Conservation (phyloP, 1,140 invertebrate genomes). For the Nomia melanderi region DNA sequence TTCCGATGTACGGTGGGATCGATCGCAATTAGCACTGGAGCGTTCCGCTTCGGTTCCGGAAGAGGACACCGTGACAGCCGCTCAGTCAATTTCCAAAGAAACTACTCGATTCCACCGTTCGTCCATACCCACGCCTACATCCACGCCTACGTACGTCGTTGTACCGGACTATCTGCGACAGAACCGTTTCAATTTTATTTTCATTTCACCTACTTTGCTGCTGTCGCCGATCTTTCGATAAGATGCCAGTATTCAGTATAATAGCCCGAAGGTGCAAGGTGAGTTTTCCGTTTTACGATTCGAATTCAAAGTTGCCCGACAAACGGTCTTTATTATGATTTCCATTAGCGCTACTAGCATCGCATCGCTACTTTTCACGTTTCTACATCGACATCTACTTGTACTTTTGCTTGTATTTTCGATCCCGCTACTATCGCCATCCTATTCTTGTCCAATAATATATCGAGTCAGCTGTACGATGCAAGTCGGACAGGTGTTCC, state of each 20-base stretch:
- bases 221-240: neutral
- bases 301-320: too few relatives aligned
- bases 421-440: too few relatives aligned
- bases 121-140: neutral
- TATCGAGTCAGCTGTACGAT: neutral
- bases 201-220: neutral
- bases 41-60: neutral
- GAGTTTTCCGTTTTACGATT: too few relatives aligned
- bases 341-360: too few relatives aligned
- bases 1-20: neutral
- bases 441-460: too few relatives aligned
- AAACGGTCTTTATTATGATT: too few relatives aligned
- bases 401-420: too few relatives aligned
- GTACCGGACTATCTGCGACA: too few relatives aligned
- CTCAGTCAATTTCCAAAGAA: neutral
- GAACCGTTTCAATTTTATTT: neutral
- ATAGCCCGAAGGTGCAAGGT: constrained; percentile 82
- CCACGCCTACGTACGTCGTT: too few relatives aligned
- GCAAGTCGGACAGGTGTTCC: too few relatives aligned
- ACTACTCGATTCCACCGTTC: neutral
- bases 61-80: neutral
- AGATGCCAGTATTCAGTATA: constrained; percentile 82
- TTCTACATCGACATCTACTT: too few relatives aligned
- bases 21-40: neutral
- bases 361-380: too few relatives aligned